A percentile compares a stretch with the other conserved stretches of the same genome.
phyloP scores from a whole-genome alignment of 2,113 vertebrate species.

The Xiphophorus hellerii region DNA sequence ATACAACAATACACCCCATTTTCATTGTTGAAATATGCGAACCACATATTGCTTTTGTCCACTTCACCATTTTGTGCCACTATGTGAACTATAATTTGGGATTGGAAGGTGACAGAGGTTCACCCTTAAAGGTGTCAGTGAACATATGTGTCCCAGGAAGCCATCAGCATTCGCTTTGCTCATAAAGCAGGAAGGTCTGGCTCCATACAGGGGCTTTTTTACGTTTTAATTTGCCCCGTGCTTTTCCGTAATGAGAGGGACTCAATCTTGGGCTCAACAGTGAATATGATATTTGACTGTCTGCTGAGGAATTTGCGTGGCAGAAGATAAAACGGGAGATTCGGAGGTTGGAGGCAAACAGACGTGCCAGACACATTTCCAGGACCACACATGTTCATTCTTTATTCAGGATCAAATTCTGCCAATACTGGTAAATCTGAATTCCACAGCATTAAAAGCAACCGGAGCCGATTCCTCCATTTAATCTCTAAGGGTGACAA shows the following conservation, averaged over 20 bases:
- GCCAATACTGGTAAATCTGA: slow-evolving; percentile 64
- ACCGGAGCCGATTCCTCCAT: slow-evolving; percentile 22
- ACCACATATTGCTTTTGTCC: background rate
- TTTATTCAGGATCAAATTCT: slow-evolving; percentile 69
- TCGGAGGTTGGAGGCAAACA: slow-evolving; percentile 40
- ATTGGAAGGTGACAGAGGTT: background rate
- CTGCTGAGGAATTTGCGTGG: slow-evolving; percentile 42
- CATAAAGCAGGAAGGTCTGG: slow-evolving; percentile 55
- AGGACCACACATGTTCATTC: slow-evolving; percentile 66
- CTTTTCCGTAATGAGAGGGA: slow-evolving; percentile 36
- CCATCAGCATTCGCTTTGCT: slow-evolving; percentile 41
- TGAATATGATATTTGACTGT: slow-evolving; percentile 24
- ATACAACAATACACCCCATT: no score
- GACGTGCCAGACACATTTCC: slow-evolving; percentile 47
- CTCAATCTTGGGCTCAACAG: slow-evolving; percentile 26
- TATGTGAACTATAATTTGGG: background rate
- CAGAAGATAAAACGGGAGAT: slow-evolving; percentile 55
- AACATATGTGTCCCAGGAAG: slow-evolving; percentile 7
- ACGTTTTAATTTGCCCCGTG: slow-evolving; percentile 32
- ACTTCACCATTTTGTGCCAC: background rate
- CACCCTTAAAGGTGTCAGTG: slow-evolving; percentile 1
- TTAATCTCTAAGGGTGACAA: slow-evolving; percentile 48
- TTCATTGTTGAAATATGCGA: background rate
- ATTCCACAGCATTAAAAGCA: slow-evolving; percentile 66
- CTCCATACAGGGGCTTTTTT: slow-evolving; percentile 11